These are phyloP conservation scores for Apantesis nais DNA, from an alignment of 2,888 invertebrate species.

Conservation along the genomic window DNA sequence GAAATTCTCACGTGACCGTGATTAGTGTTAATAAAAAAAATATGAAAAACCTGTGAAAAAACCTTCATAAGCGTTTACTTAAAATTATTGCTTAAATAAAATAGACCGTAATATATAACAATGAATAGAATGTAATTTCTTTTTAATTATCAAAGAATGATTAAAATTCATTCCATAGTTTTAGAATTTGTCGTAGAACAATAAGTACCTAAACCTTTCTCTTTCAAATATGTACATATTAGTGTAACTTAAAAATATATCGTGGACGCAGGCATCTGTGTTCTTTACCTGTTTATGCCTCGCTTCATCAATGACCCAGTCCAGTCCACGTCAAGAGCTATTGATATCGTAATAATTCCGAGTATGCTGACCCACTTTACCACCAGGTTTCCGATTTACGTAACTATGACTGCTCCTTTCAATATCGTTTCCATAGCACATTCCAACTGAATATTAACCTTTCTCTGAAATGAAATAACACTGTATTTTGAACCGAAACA, in stretches of 20 bases:
- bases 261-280: background rate
- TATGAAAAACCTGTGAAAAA: too few species aligned
- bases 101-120: background rate
- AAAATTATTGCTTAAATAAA: background rate
- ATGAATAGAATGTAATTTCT: background rate
- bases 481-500: background rate
- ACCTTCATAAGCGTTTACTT: too few species aligned
- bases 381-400: conserved; percentile 18
- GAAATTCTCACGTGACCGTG: background rate
- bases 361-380: conserved; percentile 1
- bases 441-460: conserved; percentile 19
- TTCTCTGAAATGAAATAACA: background rate
- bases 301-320: conserved; percentile 1
- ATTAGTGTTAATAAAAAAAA: background rate
- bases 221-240: too few species aligned
- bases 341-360: conserved; percentile 9
- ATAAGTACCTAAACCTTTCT: too few species aligned
- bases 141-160: too few species aligned
- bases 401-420: conserved; percentile 19
- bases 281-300: background rate
- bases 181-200: too few species aligned
- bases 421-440: conserved; percentile 19
- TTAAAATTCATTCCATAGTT: too few species aligned
- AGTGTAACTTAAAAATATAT: background rate
- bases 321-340: conserved; percentile 16